phyloP scores from a whole-genome alignment of 92 coral and sea anemone species.

The Actinernus sp. region DNA sequence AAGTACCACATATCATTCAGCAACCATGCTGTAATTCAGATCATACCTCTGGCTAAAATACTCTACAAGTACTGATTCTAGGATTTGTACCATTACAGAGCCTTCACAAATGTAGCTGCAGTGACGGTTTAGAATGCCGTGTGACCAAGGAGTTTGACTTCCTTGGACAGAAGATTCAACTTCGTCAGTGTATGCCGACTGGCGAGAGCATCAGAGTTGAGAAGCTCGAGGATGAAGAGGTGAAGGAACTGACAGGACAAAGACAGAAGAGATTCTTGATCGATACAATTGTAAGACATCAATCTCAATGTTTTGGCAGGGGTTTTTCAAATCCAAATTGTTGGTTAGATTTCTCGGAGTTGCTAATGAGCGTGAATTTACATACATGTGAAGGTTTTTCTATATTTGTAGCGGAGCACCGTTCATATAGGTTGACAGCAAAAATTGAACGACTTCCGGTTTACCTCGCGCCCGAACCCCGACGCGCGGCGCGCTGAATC shows the following conservation, averaged over 20 bases:
- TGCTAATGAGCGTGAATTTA: no score
- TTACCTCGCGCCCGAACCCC: no score
- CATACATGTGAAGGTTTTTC: neutral
- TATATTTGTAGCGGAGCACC: no score
- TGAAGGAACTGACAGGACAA: conserved; percentile 16
- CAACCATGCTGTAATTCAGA: no score
- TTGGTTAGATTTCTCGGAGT: no score
- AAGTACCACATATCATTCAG: no score
- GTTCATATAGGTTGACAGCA: no score
- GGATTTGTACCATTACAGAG: neutral
- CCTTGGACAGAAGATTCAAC: conserved; percentile 7
- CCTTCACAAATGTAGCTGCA: conserved; percentile 4
- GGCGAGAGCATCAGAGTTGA: conserved; percentile 1
- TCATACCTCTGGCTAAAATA: no score
- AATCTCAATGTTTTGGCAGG: neutral
- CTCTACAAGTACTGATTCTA: no score
- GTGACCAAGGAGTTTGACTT: conserved; percentile 4
- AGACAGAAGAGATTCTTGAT: conserved; percentile 41
- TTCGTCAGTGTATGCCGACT: conserved; percentile 15
- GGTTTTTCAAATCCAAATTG: neutral
- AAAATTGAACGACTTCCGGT: no score
- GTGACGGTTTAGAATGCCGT: conserved; percentile 2
- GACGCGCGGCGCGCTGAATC: no score
- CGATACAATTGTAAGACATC: conserved; percentile 49
- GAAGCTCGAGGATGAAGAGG: conserved; percentile 14